Base-by-base conservation (phyloP, 2,797 vertebrate species). In the Paguma larvata region DNA sequence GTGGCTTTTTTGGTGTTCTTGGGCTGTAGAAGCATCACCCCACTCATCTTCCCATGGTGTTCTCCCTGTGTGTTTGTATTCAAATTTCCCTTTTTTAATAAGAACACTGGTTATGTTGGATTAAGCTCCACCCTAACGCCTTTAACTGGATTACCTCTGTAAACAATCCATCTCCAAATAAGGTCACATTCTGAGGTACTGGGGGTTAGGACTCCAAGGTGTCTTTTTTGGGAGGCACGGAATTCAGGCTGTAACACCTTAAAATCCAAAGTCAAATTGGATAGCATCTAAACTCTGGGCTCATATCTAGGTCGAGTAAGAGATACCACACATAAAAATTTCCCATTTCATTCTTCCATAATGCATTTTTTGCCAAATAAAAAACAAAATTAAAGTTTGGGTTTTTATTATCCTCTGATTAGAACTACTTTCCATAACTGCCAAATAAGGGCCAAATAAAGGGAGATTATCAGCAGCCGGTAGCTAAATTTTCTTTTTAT, bases 331-430 rank as follows among this genome's bases (percentile, higher is more conserved):
- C 70, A 83, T 38, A 91, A 84, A 87, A 78, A 77, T 34, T 46
- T 51, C 18, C 91, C 63, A 62, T 78, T 95, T 85, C 62, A 75
- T 53, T 46, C 70, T 93, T 92, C 78, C 83, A 84, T 25, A 78
- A 78, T 23, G 12, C 23, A 88, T 79, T 89, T 86, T 51, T 21
- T 95, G n/a, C 41, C 80, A 92, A 92, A 90, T 62, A 79, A 83
- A 87, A 82, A 78, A 73, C 30, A 89, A 62, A 95, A 87, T 59
- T 34, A 83, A 90, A 93, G 10, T 68, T 53, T 68, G 27, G 34
- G n/a, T 34, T 91, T 85, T 85, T 89, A 25, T 59, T 77, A 41
- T 11, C n/a, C 4, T 70, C 30, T 80, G 67, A 79, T 88, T 34
- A 95, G 18, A 91, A 84, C 77, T 85, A 68, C 67, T 77, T 93